These are phyloP conservation scores for Calyptomena viridis DNA, from an alignment of 2,113 vertebrate species.

Conservation along the genomic window DNA sequence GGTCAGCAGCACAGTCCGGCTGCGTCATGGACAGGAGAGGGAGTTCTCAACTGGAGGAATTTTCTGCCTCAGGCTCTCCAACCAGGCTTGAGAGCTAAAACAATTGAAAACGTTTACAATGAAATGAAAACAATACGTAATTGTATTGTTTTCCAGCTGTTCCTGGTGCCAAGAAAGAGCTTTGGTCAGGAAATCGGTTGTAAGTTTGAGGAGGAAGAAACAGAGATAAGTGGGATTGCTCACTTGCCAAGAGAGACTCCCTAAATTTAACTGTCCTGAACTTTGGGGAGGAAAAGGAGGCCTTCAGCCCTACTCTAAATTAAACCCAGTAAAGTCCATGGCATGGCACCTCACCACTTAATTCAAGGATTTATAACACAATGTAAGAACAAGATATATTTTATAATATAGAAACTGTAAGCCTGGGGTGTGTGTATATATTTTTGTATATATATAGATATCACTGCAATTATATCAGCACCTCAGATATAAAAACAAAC, in stretches of 20 bases:
- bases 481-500: background rate
- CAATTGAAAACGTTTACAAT: slow-evolving; percentile 25
- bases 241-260: slow-evolving; percentile 50
- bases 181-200: slow-evolving; percentile 26
- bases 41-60: background rate
- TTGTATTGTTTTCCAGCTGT: slow-evolving; percentile 16
- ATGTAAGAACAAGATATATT: fast-evolving
- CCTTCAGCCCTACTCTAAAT: background rate
- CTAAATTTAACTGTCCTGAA: slow-evolving; percentile 36
- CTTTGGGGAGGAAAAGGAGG: background rate
- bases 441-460: too few relatives aligned
- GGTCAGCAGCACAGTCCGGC: background rate
- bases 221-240: slow-evolving; percentile 16
- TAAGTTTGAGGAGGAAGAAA: slow-evolving; percentile 29
- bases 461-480: background rate
- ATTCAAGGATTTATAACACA: background rate
- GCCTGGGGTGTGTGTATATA: too few relatives aligned
- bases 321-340: background rate
- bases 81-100: background rate
- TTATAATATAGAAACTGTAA: background rate
- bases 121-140: slow-evolving; percentile 44
- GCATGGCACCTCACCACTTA: background rate
- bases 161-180: slow-evolving; percentile 2
- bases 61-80: background rate
- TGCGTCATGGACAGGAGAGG: background rate